These are phyloP conservation scores for Vannuccia rotundouncinata DNA, from an alignment of 2,888 invertebrate genomes.

Conservation along the genomic window DNA sequence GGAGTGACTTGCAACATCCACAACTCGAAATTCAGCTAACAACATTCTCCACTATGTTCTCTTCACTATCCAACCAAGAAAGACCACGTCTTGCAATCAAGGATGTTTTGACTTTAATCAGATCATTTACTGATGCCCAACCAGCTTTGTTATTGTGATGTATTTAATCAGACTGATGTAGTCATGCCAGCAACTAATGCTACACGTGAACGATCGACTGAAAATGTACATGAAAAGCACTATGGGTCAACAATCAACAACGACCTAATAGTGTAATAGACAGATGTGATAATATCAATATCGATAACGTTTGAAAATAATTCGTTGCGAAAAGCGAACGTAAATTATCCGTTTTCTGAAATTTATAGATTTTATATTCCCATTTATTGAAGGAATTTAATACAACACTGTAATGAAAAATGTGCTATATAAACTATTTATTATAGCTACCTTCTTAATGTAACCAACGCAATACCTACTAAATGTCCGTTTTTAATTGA, in stretches of 20 bases:
- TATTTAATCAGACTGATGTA: background rate
- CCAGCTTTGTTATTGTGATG: background rate
- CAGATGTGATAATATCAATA: background rate
- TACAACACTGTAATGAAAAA: background rate
- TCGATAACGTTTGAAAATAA: background rate
- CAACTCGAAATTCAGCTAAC: background rate
- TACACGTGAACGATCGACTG: background rate
- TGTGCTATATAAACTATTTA: background rate
- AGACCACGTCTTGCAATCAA: conserved; percentile 1
- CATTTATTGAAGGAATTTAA: background rate
- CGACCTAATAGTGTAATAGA: background rate
- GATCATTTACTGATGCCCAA: conserved; percentile 11
- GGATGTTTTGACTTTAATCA: conserved; percentile 1
- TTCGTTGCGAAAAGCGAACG: conserved; percentile 10
- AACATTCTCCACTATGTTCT: conserved; percentile 15
- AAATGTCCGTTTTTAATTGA: no score
- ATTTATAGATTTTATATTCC: background rate
- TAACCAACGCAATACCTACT: background rate
- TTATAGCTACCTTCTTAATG: background rate
- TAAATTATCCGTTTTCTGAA: background rate
- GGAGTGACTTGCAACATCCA: conserved; percentile 6
- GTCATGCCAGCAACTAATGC: conserved; percentile 11
- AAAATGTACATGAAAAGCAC: conserved; percentile 11
- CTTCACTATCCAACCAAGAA: background rate
- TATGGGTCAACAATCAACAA: conserved; percentile 8